Evolutionary conservation across 1,140 invertebrate genomes (phyloP).

Genomic region (Apis mellifera): Amel_HAv3.1 CM009940.2:9064501-9065000

Average conservation of each 20-base stretch:
- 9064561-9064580: not conserved
- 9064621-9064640: not conserved
- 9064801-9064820: not conserved
- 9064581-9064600: slow-evolving; percentile 7
- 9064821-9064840: not conserved
- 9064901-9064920: slow-evolving; percentile 23
- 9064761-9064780: slow-evolving; percentile 59
- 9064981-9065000: not conserved
- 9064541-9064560: not conserved
- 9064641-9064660: not conserved
- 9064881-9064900: too few species aligned
- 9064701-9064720: slow-evolving; percentile 33
- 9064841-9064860: not conserved
- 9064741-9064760: slow-evolving; percentile 32
- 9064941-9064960: not conserved
- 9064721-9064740: slow-evolving; percentile 50
- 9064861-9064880: not conserved
- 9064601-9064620: slow-evolving; percentile 2
- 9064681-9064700: not conserved
- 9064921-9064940: slow-evolving; percentile 19
- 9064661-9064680: too few species aligned
- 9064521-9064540: not conserved
- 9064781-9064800: not conserved
- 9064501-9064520: not conserved
- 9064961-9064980: too few species aligned